A percentile compares a stretch with the other conserved stretches of the same genome.
These are phyloP conservation scores for Brachionus manjavacas DNA, from an alignment of 1,140 invertebrate genomes.

Conservation along the genomic window DNA sequence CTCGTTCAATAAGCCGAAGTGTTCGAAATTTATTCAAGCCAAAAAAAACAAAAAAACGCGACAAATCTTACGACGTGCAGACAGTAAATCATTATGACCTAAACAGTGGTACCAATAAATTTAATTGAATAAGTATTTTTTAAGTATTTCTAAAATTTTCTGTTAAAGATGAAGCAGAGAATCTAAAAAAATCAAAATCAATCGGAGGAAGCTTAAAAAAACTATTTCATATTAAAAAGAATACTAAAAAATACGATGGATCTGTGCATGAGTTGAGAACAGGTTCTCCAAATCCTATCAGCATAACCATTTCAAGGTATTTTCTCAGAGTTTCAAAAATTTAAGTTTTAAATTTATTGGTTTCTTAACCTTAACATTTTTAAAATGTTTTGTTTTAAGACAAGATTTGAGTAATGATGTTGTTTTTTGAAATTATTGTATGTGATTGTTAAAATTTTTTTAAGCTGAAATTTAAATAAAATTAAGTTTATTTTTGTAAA, in stretches of 20 bases:
- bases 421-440: conserved; percentile 9
- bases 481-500: background rate
- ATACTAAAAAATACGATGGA: conserved; percentile 21
- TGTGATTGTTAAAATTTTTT: background rate
- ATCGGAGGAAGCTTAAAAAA: conserved; percentile 38
- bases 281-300: conserved; percentile 11
- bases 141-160: background rate
- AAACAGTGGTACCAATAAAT: background rate
- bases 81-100: background rate
- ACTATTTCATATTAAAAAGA: conserved; percentile 1
- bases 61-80: conserved; percentile 16
- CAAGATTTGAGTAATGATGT: conserved; percentile 24
- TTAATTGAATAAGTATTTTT: background rate
- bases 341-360: background rate
- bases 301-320: conserved; percentile 32
- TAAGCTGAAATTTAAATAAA: background rate
- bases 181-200: conserved; percentile 35
- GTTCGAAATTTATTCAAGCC: background rate
- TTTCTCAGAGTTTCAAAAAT: background rate
- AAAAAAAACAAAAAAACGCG: background rate
- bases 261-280: conserved; percentile 29
- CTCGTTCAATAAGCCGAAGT: conserved; percentile 36
- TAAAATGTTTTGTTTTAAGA: conserved; percentile 1
- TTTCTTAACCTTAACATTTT: background rate
- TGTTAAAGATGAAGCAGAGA: background rate